A percentile compares a stretch with the other conserved stretches of the same genome.
Conservation (phyloP, 2,888 invertebrate genomes). For the Dicycla oo region DNA sequence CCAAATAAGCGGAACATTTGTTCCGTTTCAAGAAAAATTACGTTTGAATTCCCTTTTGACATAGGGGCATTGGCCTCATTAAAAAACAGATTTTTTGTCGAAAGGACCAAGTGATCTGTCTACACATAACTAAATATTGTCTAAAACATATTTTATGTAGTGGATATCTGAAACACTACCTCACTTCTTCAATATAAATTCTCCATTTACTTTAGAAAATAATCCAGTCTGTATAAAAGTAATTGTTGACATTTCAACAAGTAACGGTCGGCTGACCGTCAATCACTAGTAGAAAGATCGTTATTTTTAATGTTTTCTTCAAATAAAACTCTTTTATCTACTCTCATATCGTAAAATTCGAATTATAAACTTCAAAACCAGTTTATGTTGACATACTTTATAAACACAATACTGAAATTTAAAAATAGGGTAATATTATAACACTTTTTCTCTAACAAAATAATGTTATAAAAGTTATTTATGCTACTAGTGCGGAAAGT, state of each 20-base stretch:
- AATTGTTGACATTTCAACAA: not conserved
- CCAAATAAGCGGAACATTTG: slow-evolving; percentile 11
- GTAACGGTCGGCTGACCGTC: slow-evolving; percentile 6
- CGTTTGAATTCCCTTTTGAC: not conserved
- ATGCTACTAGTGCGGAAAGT: too few relatives aligned
- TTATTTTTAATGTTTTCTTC: slow-evolving; percentile 21
- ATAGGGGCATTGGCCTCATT: slow-evolving; percentile 1
- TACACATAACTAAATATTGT: too few relatives aligned
- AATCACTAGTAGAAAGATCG: slow-evolving; percentile 21
- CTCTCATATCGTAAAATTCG: too few relatives aligned
- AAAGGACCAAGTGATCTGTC: too few relatives aligned
- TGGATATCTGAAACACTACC: not conserved
- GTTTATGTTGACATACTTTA: not conserved
- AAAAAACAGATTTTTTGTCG: not conserved
- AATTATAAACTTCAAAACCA: too few relatives aligned
- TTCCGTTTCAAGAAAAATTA: not conserved
- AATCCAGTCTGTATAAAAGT: not conserved
- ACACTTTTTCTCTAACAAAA: too few relatives aligned
- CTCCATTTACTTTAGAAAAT: slow-evolving; percentile 14
- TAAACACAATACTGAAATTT: too few relatives aligned
- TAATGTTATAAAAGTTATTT: too few relatives aligned
- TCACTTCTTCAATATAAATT: not conserved
- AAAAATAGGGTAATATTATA: too few relatives aligned
- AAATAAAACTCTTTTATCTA: slow-evolving; percentile 28
- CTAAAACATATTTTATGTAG: not conserved